These are phyloP conservation scores for Eutolmus rufibarbis DNA, from an alignment of 2,888 invertebrate genomes.

Conservation along the genomic window DNA sequence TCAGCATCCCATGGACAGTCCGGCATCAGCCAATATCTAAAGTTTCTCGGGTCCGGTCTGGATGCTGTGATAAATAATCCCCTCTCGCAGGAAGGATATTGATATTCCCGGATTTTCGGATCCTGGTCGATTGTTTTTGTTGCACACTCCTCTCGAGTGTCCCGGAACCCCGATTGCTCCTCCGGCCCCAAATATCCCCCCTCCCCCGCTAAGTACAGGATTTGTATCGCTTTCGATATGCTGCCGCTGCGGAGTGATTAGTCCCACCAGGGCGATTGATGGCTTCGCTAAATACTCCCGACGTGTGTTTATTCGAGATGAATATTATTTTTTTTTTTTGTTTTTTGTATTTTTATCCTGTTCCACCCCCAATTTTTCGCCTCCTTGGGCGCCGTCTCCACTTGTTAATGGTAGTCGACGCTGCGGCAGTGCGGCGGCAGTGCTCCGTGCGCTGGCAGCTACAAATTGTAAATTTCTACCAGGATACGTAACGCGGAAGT, in stretches of 20 bases:
- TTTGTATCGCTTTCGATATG: constrained; percentile 23
- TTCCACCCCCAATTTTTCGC: not conserved
- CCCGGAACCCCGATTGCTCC: not conserved
- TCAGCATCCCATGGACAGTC: not conserved
- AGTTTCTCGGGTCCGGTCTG: not conserved
- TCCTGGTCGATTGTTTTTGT: constrained; percentile 14
- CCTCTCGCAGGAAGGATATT: constrained; percentile 12
- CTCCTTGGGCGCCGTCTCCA: not conserved
- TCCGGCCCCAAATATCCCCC: not conserved
- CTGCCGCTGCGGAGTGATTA: constrained; percentile 11
- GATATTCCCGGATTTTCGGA: constrained; percentile 31
- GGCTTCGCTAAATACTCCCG: constrained; percentile 26
- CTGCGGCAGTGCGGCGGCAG: not conserved
- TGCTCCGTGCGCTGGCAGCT: not conserved
- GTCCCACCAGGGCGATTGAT: constrained; percentile 18
- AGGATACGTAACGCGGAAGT: not conserved
- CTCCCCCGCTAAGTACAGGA: not conserved
- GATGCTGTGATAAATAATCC: constrained; percentile 32
- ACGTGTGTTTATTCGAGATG: constrained; percentile 32
- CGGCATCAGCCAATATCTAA: constrained; percentile 22
- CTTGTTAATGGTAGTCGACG: not conserved
- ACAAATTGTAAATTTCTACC: constrained; percentile 20
- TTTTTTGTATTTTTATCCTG: not conserved
- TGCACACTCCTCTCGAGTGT: constrained; percentile 1
- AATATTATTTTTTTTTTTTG: constrained; percentile 13